Evolutionary conservation across 2,888 invertebrate genomes (phyloP).

Genomic region (Cryptophagus acutangulus): DNA sequence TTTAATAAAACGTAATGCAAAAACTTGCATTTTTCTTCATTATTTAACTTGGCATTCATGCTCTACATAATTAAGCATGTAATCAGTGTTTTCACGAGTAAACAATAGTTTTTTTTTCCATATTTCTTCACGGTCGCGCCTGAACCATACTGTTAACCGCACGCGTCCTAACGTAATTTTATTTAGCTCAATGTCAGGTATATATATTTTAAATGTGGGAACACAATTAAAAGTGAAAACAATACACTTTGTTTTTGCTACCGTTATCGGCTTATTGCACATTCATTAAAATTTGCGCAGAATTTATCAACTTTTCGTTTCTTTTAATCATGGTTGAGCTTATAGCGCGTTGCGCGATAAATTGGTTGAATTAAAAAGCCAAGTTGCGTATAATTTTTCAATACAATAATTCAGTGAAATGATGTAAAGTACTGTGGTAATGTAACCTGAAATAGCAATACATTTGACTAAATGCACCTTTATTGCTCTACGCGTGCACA

Average conservation of each 20-base stretch:
- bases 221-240: constrained; percentile 44
- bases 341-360: no score
- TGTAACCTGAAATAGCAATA: no score
- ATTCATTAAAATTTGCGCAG: constrained; percentile 19
- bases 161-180: constrained; percentile 38
- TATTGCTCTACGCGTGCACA: no score
- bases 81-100: constrained; percentile 31
- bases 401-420: no score
- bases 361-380: no score
- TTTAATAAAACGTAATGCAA: no score
- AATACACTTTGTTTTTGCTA: constrained; percentile 34
- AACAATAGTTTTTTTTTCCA: constrained; percentile 29
- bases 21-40: background rate
- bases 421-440: no score
- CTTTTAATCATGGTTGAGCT: no score
- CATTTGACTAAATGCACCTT: no score
- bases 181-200: constrained; percentile 46
- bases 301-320: constrained; percentile 13
- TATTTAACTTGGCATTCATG: constrained; percentile 26
- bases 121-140: constrained; percentile 33
- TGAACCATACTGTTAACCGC: constrained; percentile 33
- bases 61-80: constrained; percentile 37
- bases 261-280: constrained; percentile 23
- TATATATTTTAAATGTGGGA: constrained; percentile 41
- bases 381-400: no score